These are phyloP conservation scores for Drosophila ficusphila DNA, from an alignment of 1,140 invertebrate species.

Conservation along the genomic window DNA sequence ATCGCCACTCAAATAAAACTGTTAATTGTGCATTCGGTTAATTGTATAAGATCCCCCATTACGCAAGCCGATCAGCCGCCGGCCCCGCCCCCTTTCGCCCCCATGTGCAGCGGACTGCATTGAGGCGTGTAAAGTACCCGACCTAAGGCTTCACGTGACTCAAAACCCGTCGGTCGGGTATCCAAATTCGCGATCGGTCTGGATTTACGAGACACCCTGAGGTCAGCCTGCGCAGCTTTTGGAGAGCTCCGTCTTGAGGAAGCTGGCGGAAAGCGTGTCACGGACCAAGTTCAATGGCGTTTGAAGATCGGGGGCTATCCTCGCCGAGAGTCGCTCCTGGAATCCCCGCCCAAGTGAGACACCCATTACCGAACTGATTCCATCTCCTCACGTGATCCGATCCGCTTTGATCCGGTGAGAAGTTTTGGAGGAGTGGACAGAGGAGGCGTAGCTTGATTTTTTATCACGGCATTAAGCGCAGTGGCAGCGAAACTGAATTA, in stretches of 20 bases:
- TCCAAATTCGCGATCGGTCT: slow-evolving; percentile 26
- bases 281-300: slow-evolving; percentile 67
- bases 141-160: slow-evolving; percentile 74
- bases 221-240: slow-evolving; percentile 42
- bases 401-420: slow-evolving; percentile 20
- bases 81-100: neutral
- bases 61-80: slow-evolving; percentile 30
- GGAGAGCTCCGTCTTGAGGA: slow-evolving; percentile 21
- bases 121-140: slow-evolving; percentile 71
- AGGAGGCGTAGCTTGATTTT: slow-evolving; percentile 20
- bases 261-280: slow-evolving; percentile 57
- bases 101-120: slow-evolving; percentile 60
- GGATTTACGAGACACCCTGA: slow-evolving; percentile 43
- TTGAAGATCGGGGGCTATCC: neutral
- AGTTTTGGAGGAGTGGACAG: neutral
- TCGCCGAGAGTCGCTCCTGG: neutral
- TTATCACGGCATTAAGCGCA: slow-evolving; percentile 48
- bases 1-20: slow-evolving; percentile 53
- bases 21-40: slow-evolving; percentile 62
- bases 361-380: neutral
- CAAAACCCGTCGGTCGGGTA: slow-evolving; percentile 41
- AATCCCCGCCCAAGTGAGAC: slow-evolving; percentile 1
- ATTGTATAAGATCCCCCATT: slow-evolving; percentile 50
- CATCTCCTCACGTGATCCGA: slow-evolving; percentile 44
- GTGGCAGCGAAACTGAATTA: slow-evolving; percentile 54